Evolutionary conservation across 2,797 vertebrate genomes (phyloP), one percentile per base, ranked within the genome.

Genomic region (Catamblyrhynchus diadema): DNA sequence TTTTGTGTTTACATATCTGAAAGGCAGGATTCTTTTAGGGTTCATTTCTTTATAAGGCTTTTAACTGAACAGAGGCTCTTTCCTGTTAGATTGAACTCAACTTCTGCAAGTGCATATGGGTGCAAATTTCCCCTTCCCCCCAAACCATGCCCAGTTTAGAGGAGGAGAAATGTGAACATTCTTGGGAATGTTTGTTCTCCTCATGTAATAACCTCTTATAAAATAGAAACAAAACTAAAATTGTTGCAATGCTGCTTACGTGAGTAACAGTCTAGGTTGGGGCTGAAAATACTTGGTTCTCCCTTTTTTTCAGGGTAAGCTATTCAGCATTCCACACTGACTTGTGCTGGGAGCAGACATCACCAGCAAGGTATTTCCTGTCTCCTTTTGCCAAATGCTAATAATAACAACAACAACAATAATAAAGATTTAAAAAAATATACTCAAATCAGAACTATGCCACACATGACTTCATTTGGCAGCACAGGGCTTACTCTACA

Each of bases 291-390:
- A 65, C 71, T 25, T 73, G 69, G 22, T 94, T 92, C 42, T 93
- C 69, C 86, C 51, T 81, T 96, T 87, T 85, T 75, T 77, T 73
- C 66, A 77, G 85, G 64, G 37, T 77, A 92, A 94, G 87, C 92
- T 88, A 61, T 82, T 92, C 81, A 87, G 62, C 77, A 82, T 89
- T 96, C 69, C 77, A 82, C 61, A 72, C 62, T 90, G 87, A 69
- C 85, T 95, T 51, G 15, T 71, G 60, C 65, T 95, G 91, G 64
- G 65, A 90, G 50, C 73, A 91, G 83, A 92, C 93, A 92, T 97
- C 90, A 95, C 62, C 65, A 94, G 91, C 90, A 93, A 96, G 93
- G 91, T 96, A 96, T 96, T 97, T 98, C 93, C 96, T 96, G 92
- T 62, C 80, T 90, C 51, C 42, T 88, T 95, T 95, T 96, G 96